phyloP scores from a whole-genome alignment of 2,888 invertebrate species.

The Cataglyphis rosenhaueri region DNA sequence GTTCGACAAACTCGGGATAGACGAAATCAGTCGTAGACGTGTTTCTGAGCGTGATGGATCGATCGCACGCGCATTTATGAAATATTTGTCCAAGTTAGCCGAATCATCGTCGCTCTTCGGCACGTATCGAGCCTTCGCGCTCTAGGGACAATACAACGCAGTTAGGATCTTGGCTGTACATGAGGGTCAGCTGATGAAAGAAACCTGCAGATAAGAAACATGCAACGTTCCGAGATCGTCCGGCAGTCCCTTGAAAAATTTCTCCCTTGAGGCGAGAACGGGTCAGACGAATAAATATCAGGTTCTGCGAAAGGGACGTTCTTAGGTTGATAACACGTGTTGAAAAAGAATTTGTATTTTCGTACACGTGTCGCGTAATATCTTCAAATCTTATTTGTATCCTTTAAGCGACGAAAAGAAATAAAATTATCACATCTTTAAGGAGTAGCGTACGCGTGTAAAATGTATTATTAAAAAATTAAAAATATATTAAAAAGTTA shows the following conservation, averaged over 20 bases:
- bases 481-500: not conserved
- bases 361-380: not conserved
- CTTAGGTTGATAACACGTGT: not conserved
- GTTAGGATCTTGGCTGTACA: not conserved
- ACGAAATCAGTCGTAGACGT: slow-evolving; percentile 44
- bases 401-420: not conserved
- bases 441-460: not conserved
- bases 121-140: not conserved
- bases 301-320: not conserved
- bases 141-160: not conserved
- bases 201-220: not conserved
- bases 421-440: not conserved
- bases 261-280: slow-evolving; percentile 1
- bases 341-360: not conserved
- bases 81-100: slow-evolving; percentile 29
- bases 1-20: slow-evolving; percentile 41
- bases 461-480: not conserved
- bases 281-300: slow-evolving; percentile 1
- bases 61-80: slow-evolving; percentile 28
- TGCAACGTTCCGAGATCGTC: not conserved
- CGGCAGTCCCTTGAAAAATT: not conserved
- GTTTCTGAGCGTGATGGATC: slow-evolving; percentile 16
- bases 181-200: not conserved
- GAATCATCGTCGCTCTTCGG: not conserved
- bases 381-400: not conserved